Conservation (phyloP, 2,797 vertebrate genomes). For the Brachymystax lenok region DNA sequence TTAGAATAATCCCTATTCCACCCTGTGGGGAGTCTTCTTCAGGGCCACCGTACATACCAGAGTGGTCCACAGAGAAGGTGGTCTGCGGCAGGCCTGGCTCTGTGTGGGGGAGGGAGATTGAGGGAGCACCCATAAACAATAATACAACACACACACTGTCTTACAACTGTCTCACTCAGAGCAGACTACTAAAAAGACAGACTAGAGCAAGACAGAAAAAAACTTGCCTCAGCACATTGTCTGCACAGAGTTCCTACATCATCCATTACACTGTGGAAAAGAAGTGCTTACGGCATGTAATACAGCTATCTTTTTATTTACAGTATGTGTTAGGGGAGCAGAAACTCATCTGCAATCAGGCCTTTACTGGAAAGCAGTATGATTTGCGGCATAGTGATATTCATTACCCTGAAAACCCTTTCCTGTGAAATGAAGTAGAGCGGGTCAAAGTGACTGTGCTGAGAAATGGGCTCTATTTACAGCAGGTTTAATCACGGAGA, state of each 20-base stretch:
- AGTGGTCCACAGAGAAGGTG: slow-evolving; percentile 85
- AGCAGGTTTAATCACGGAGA: not conserved
- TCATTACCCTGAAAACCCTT: slow-evolving; percentile 23
- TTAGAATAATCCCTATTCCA: not conserved
- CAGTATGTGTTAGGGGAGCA: slow-evolving; percentile 37
- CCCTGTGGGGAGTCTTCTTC: slow-evolving; percentile 6
- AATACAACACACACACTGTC: slow-evolving; percentile 31
- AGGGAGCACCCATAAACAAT: slow-evolving; percentile 77
- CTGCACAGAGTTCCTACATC: slow-evolving; percentile 48
- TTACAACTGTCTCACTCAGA: slow-evolving; percentile 29
- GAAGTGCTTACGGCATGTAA: slow-evolving; percentile 68
- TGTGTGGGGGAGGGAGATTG: slow-evolving; percentile 81
- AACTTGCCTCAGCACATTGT: slow-evolving; percentile 59
- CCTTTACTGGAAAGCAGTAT: slow-evolving; percentile 16
- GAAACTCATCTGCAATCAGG: slow-evolving; percentile 65
- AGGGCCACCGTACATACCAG: slow-evolving; percentile 83
- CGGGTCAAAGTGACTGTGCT: slow-evolving; percentile 43
- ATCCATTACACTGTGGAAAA: slow-evolving; percentile 67
- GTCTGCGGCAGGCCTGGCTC: slow-evolving; percentile 90
- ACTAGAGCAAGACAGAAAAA: slow-evolving; percentile 35
- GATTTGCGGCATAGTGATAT: slow-evolving; percentile 46
- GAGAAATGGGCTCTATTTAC: slow-evolving; percentile 56
- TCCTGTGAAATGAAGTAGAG: slow-evolving; percentile 2
- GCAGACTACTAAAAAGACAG: slow-evolving; percentile 18
- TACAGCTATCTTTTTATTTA: slow-evolving; percentile 55